Evolutionary conservation across 1,140 invertebrate genomes (phyloP).

Genomic region (Drosophila albomicans): DNA sequence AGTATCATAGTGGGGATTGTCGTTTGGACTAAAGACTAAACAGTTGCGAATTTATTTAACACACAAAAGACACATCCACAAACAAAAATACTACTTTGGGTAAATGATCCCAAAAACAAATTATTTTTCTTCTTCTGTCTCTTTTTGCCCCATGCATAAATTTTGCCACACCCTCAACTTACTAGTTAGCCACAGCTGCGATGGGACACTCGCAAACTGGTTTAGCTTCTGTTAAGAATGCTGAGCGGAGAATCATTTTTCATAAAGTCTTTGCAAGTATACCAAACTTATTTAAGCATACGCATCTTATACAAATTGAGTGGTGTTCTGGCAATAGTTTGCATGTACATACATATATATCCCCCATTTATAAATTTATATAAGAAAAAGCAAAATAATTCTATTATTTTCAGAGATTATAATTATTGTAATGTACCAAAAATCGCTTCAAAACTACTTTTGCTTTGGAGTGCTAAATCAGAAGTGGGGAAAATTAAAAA

Average conservation of each 20-base stretch:
- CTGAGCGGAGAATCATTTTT: conserved; percentile 62
- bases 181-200: conserved; percentile 71
- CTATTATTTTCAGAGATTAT: no score
- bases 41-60: no score
- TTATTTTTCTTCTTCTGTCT: conserved; percentile 56
- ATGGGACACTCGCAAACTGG: conserved; percentile 22
- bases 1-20: no score
- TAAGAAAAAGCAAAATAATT: no score
- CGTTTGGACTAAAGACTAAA: no score
- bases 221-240: conserved; percentile 8
- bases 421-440: no score
- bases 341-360: conserved; percentile 20
- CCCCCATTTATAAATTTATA: no score
- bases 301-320: conserved; percentile 60
- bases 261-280: conserved; percentile 76
- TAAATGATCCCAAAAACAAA: conserved; percentile 57
- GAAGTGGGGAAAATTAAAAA: no score
- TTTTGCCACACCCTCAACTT: conserved; percentile 42
- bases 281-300: conserved; percentile 40
- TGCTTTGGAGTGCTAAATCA: no score
- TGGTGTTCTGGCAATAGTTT: conserved; percentile 61
- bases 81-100: conserved; percentile 30
- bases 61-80: conserved; percentile 30
- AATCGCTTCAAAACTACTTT: no score
- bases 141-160: conserved; percentile 46